Percentiles rank a stretch among this genome's conserved stretches.
Conservation (phyloP, 2,888 invertebrate species). For the Scrobipalpa costella region DNA sequence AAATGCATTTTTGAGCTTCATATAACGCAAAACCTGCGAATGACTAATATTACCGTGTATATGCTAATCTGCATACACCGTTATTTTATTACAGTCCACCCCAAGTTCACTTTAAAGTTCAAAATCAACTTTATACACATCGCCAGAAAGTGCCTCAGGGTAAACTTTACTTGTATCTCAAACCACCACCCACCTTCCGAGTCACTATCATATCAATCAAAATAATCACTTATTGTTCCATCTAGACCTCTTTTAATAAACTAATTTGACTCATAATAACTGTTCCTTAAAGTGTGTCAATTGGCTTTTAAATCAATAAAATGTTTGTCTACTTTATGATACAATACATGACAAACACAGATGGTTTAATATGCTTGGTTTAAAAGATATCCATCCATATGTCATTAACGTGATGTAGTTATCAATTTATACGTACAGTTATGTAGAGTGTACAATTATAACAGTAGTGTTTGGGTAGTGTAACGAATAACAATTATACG, state of each 20-base stretch:
- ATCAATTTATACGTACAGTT: neutral
- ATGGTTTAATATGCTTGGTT: neutral
- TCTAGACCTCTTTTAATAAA: constrained; percentile 41
- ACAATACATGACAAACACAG: constrained; percentile 7
- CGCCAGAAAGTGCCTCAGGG: neutral
- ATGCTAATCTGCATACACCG: constrained; percentile 39
- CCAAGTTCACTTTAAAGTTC: neutral
- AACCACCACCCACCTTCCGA: constrained; percentile 35
- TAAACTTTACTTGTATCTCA: neutral
- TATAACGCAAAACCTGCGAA: neutral
- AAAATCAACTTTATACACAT: neutral
- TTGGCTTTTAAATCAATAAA: constrained; percentile 27
- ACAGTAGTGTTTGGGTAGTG: too few relatives aligned
- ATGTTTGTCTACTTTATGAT: neutral
- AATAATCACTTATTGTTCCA: constrained; percentile 68
- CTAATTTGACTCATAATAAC: constrained; percentile 30
- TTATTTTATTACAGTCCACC: constrained; percentile 40
- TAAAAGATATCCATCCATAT: neutral
- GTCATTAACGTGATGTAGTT: neutral
- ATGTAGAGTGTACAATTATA: too few relatives aligned
- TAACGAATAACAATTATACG: too few relatives aligned
- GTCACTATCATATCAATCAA: constrained; percentile 54
- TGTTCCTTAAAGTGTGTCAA: constrained; percentile 34
- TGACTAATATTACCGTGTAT: constrained; percentile 15
- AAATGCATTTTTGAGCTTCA: constrained; percentile 4